Conservation (phyloP, 2,888 invertebrate species). For the Chironomus tentans region DNA sequence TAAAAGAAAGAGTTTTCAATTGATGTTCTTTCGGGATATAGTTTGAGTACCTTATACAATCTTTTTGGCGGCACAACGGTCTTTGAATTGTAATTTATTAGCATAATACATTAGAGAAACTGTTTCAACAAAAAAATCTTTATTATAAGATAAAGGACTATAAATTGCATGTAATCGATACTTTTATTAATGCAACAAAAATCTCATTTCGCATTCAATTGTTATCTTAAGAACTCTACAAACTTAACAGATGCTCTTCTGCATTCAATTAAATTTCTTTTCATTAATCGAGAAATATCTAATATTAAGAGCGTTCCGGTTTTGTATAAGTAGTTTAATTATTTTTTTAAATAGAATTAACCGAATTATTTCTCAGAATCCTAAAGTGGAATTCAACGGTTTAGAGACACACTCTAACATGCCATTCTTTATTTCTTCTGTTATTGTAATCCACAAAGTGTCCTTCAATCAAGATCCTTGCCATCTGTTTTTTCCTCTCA, state of each 20-base stretch:
- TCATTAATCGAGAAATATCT: no score
- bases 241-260: neutral
- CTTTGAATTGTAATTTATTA: slow-evolving; percentile 17
- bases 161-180: slow-evolving; percentile 26
- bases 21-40: slow-evolving; percentile 12
- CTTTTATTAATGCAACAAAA: neutral
- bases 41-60: neutral
- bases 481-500: slow-evolving; percentile 20
- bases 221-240: neutral
- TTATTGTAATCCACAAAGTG: slow-evolving; percentile 20
- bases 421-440: neutral
- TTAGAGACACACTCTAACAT: neutral
- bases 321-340: neutral
- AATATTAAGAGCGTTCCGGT: no score
- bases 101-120: neutral
- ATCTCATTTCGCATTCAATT: slow-evolving; percentile 19
- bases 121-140: neutral
- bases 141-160: neutral
- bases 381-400: neutral
- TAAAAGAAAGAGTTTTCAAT: neutral
- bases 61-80: slow-evolving; percentile 22
- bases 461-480: slow-evolving; percentile 21
- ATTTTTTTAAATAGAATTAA: neutral
- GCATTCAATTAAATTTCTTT: neutral
- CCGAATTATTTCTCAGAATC: neutral